Evolutionary conservation across 2,888 invertebrate genomes (phyloP), one percentile per base, ranked within the genome.

Genomic region (Mechanitis mazaeus): DNA sequence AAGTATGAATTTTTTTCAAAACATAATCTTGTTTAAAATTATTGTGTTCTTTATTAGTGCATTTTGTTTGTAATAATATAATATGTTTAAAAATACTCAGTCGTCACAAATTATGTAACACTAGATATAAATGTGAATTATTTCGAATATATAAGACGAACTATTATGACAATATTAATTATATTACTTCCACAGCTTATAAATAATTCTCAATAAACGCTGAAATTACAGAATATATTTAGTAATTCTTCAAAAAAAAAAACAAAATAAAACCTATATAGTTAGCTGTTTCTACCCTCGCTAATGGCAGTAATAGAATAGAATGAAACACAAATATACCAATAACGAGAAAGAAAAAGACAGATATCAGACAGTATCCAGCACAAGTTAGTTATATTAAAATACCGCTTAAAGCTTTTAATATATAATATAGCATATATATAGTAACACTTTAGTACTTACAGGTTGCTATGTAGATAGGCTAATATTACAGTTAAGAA

Each of bases 301-400:
- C 9, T 42, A 9, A 42, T 11, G 42, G 9, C 7, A 7, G 3
- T 7, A 20, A 42, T 31, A 3, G 38, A 53, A 11, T 53, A 20
- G 20, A 20, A 20, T 58, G 11, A 54, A 33, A 59, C 54, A 54
- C 33, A 59, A 54, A 59, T 38, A 42, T 33, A 53, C 45, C 54
- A 54, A 31, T 55, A 5, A 33, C 35, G 28, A 45, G n/a, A 38
- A 33, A 46, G 28, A 31, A 31, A 54, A 28, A 35, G 28, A 54
- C 20, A 58, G 50, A 53, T 45, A 38, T 20, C 20, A 20, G 20
- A 20, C 20, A 20, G 20, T 31, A 57, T 46, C 11, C 55, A 28
- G 80, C 80, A 80, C 80, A 80, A 80, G 67, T 70, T 79, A 78
- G 73, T 71, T 71, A 71, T 73, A 65, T 67, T 65, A 61, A 55